A percentile compares a stretch with the other conserved stretches of the same genome.
These are phyloP conservation scores for Spea hammondii DNA, from an alignment of 2,797 vertebrate genomes.

Conservation along the genomic window DNA sequence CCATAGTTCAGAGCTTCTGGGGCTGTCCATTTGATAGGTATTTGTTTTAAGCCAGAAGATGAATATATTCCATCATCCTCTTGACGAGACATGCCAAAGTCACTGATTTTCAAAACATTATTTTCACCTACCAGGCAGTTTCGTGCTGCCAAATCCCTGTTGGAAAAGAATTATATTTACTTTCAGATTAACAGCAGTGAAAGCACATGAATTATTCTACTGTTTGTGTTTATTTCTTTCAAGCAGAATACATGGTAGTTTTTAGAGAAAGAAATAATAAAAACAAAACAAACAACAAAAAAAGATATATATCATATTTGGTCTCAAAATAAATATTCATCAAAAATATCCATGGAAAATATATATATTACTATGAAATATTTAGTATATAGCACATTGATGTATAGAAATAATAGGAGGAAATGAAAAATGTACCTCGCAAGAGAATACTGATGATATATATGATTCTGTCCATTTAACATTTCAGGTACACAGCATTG, in stretches of 20 bases:
- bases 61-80: slow-evolving; percentile 96
- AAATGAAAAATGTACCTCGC: too few relatives aligned
- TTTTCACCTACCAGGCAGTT: slow-evolving; percentile 93
- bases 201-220: slow-evolving; percentile 26
- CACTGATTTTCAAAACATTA: slow-evolving; percentile 92
- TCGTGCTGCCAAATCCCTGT: slow-evolving; percentile 92
- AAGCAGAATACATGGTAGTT: slow-evolving; percentile 19
- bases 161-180: slow-evolving; percentile 51
- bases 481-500: too few relatives aligned
- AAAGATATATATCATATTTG: background rate
- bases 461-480: too few relatives aligned
- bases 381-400: too few relatives aligned
- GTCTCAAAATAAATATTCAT: background rate
- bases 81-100: slow-evolving; percentile 97
- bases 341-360: background rate
- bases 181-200: slow-evolving; percentile 46
- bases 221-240: slow-evolving; percentile 15
- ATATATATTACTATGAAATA: too few relatives aligned
- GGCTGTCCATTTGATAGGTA: slow-evolving; percentile 98
- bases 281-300: background rate
- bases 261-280: background rate
- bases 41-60: slow-evolving; percentile 94
- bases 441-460: too few relatives aligned
- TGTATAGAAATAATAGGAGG: too few relatives aligned
- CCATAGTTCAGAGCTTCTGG: slow-evolving; percentile 96